These are phyloP conservation scores for Ectemnius continuus DNA, from an alignment of 2,888 invertebrate genomes.

Conservation along the genomic window DNA sequence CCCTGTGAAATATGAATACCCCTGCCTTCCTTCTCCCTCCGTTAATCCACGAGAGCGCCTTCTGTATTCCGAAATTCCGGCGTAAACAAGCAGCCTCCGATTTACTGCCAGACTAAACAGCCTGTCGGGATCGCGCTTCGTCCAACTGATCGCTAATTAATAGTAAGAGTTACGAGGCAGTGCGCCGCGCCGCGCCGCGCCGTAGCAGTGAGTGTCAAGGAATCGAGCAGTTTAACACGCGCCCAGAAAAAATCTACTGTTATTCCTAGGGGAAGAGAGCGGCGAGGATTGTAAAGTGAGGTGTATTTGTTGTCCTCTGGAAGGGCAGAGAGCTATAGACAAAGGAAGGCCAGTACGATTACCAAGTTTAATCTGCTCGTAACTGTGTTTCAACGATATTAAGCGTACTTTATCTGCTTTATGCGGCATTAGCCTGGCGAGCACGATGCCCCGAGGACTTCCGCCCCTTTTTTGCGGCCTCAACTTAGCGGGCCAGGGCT, in stretches of 20 bases:
- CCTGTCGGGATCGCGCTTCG: background rate
- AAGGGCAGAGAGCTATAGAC: constrained; percentile 39
- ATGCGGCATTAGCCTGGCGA: constrained; percentile 54
- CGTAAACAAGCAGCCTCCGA: constrained; percentile 23
- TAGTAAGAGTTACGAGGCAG: background rate
- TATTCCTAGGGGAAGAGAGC: no score
- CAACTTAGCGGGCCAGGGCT: background rate
- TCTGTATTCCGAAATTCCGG: constrained; percentile 27
- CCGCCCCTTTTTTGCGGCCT: background rate
- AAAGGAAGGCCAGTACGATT: constrained; percentile 33
- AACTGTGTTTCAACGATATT: constrained; percentile 52
- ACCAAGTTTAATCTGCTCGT: constrained; percentile 44
- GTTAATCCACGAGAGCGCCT: background rate
- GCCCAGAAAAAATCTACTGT: no score
- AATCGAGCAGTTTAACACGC: background rate
- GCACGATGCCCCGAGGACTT: no score
- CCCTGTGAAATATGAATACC: background rate
- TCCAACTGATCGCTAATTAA: background rate
- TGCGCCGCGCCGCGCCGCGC: no score
- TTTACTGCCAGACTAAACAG: background rate
- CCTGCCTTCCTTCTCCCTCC: background rate
- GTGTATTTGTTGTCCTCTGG: constrained; percentile 15
- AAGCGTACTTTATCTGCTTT: constrained; percentile 57
- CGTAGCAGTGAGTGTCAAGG: background rate
- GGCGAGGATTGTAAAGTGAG: no score